Conservation (phyloP, 2,797 vertebrate genomes). For the Margarornis squamiger region DNA sequence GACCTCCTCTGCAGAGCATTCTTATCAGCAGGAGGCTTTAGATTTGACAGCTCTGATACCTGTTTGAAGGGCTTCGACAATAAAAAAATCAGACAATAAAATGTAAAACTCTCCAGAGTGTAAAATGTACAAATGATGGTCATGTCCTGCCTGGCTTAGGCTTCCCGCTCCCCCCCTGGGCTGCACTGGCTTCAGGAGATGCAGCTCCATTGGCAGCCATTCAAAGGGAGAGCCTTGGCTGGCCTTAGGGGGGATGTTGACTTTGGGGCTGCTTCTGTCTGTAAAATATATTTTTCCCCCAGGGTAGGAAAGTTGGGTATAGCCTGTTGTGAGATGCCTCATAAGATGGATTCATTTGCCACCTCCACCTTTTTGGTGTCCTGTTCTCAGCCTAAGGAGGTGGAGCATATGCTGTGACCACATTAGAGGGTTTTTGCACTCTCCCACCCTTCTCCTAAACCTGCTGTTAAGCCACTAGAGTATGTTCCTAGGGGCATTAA, state of each 20-base stretch:
- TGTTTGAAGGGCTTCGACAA: neutral
- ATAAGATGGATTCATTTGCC: neutral
- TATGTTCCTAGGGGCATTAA: neutral
- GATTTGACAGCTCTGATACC: neutral
- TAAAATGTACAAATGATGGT: neutral
- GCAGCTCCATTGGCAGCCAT: fast-evolving
- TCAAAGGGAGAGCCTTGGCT: neutral
- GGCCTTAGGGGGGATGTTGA: fast-evolving
- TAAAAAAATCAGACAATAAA: neutral
- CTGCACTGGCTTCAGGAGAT: neutral
- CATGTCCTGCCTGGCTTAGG: neutral
- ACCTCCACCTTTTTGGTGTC: neutral
- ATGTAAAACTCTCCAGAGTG: neutral
- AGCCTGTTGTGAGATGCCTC: neutral
- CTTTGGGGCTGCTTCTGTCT: neutral
- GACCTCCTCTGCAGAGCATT: neutral
- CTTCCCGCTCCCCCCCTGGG: neutral
- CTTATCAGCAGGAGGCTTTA: neutral
- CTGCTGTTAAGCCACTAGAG: neutral
- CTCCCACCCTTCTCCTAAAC: neutral
- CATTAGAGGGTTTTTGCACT: neutral
- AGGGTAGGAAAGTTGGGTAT: neutral
- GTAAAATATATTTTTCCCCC: neutral
- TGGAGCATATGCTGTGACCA: fast-evolving
- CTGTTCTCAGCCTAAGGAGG: neutral